Percentiles rank a stretch among this genome's conserved stretches.
Evolutionary conservation across 2,797 vertebrate genomes (phyloP).

Genomic region (Emys orbicularis): DNA sequence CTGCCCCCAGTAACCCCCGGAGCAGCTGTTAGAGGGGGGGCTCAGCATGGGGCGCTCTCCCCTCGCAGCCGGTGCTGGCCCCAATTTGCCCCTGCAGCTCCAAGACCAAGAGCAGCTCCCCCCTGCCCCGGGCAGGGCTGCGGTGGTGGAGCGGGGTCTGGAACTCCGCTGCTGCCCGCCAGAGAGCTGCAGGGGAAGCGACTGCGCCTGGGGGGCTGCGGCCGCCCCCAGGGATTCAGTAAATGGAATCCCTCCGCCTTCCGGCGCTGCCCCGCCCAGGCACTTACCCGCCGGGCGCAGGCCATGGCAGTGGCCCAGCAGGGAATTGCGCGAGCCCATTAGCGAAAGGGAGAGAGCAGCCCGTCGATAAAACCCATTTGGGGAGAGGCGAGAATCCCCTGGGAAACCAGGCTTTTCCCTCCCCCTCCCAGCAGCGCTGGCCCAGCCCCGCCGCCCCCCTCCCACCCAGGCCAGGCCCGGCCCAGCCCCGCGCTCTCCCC

Average conservation of each 20-base stretch:
- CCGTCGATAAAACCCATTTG: not conserved
- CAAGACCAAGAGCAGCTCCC: not conserved
- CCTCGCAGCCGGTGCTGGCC: no score
- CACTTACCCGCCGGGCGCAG: not conserved
- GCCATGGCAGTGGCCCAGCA: not conserved
- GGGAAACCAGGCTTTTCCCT: fast-evolving
- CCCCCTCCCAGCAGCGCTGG: no score
- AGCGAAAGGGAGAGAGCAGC: not conserved
- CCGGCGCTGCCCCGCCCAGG: not conserved
- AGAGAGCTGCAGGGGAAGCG: not conserved
- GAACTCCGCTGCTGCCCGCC: no score
- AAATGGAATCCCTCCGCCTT: not conserved
- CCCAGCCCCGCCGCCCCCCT: not conserved
- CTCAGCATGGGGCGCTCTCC: no score
- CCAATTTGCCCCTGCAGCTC: not conserved
- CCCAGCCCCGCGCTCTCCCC: no score
- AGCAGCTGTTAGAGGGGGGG: no score
- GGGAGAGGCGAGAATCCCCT: not conserved
- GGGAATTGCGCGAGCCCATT: not conserved
- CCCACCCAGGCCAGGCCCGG: no score
- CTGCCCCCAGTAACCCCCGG: no score
- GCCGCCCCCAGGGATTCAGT: not conserved
- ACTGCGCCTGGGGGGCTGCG: fast-evolving
- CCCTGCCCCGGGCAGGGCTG: no score
- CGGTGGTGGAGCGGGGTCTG: no score